Conservation (phyloP, 2,888 invertebrate species). For the Oscheius onirici region DNA sequence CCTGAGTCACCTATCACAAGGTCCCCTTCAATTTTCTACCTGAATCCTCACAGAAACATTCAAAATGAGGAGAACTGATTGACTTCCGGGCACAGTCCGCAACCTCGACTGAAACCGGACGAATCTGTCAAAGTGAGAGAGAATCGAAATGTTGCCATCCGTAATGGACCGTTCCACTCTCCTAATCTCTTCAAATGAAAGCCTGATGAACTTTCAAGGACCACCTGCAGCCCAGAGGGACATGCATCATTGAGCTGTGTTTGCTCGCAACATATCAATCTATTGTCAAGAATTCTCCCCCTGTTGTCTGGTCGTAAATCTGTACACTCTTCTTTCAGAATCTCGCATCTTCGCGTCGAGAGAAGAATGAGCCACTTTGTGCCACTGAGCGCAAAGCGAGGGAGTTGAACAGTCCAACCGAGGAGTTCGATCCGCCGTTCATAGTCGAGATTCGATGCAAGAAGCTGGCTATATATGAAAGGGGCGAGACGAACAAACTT, state of each 20-base stretch:
- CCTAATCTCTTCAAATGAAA: too few relatives aligned
- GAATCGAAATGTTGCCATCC: too few relatives aligned
- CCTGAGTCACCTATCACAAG: too few relatives aligned
- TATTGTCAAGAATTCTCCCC: not conserved
- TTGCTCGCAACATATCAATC: conserved; percentile 11
- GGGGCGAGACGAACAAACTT: conserved; percentile 28
- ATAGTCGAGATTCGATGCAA: conserved; percentile 53
- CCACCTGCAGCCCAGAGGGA: not conserved
- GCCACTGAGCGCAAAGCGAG: conserved; percentile 44
- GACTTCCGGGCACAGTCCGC: too few relatives aligned
- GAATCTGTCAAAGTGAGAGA: too few relatives aligned
- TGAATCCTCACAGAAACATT: too few relatives aligned
- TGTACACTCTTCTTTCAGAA: conserved; percentile 24
- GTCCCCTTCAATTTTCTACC: too few relatives aligned
- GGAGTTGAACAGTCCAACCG: conserved; percentile 48
- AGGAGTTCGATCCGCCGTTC: conserved; percentile 61
- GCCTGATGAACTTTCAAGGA: not conserved
- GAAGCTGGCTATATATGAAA: conserved; percentile 40
- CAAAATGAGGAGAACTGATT: too few relatives aligned
- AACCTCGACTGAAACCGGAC: too few relatives aligned
- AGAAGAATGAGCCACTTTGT: conserved; percentile 58
- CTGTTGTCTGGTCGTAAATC: not conserved
- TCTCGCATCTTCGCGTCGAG: conserved; percentile 35
- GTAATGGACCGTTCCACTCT: too few relatives aligned
- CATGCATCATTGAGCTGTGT: conserved; percentile 4